Evolutionary conservation across 2,113 vertebrate genomes (phyloP).

Genomic region (Halcyon malimbica): DNA sequence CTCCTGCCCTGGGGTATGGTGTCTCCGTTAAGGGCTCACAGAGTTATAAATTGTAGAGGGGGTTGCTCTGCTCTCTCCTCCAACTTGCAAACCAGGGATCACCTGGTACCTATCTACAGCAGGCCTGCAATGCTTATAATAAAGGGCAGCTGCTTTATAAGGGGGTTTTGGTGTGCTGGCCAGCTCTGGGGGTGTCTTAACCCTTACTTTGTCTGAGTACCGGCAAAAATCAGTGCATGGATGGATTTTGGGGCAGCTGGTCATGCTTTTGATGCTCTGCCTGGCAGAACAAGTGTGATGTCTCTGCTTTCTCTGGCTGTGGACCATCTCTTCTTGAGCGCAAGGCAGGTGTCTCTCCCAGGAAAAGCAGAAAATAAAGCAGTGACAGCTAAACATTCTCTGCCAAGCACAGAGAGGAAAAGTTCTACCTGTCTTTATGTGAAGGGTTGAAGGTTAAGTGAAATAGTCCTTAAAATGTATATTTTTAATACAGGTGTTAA

Average conservation of each 20-base stretch:
- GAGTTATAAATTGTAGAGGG: neutral
- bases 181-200: neutral
- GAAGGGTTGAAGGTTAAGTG: neutral
- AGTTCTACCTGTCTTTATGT: neutral
- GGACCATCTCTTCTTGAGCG: neutral
- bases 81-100: neutral
- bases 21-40: neutral
- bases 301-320: neutral
- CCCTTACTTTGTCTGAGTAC: fast-evolving
- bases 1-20: neutral
- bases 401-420: neutral
- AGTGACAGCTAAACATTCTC: neutral
- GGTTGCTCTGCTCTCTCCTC: neutral
- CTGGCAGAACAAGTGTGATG: too few relatives aligned
- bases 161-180: fast-evolving
- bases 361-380: neutral
- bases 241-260: neutral
- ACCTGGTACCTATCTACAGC: neutral
- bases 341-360: neutral
- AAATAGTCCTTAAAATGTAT: neutral
- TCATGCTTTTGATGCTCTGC: neutral
- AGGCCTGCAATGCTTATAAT: neutral
- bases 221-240: neutral
- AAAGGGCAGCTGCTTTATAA: neutral
- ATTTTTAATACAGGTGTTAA: neutral